Conservation (phyloP, 1,140 invertebrate species). For the Colletes gigas region DNA sequence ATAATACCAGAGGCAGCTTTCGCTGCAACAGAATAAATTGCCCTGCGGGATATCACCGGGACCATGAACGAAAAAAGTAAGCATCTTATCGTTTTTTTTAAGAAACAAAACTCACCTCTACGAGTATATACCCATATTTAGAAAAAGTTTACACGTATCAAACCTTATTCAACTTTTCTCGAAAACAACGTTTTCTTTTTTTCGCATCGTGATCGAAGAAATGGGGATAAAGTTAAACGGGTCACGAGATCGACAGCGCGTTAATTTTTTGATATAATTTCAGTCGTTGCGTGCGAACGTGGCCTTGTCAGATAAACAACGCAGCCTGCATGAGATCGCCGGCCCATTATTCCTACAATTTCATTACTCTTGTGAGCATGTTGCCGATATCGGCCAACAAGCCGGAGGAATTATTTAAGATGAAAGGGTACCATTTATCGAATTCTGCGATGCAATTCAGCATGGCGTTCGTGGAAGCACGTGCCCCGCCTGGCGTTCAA, state of each 20-base stretch:
- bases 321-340: slow-evolving; percentile 88
- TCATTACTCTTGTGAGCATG: slow-evolving; percentile 93
- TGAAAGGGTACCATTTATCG: slow-evolving; percentile 88
- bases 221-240: too few species aligned
- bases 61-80: slow-evolving; percentile 89
- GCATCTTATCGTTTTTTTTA: slow-evolving; percentile 40
- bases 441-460: slow-evolving; percentile 88
- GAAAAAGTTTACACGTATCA: too few species aligned
- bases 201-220: too few species aligned
- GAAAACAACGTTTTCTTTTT: too few species aligned
- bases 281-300: slow-evolving; percentile 90
- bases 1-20: slow-evolving; percentile 94
- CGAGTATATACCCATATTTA: too few species aligned
- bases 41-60: slow-evolving; percentile 89
- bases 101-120: too few species aligned
- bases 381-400: slow-evolving; percentile 86
- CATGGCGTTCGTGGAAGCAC: slow-evolving; percentile 85
- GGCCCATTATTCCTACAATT: slow-evolving; percentile 93
- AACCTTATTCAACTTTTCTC: too few species aligned
- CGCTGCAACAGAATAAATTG: slow-evolving; percentile 94
- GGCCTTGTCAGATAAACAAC: slow-evolving; percentile 86
- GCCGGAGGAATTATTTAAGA: slow-evolving; percentile 91
- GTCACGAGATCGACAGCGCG: too few species aligned
- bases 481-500: slow-evolving; percentile 83
- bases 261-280: slow-evolving; percentile 73